A percentile compares a stretch with the other conserved stretches of the same genome.
These are phyloP conservation scores for Gymnopithys bicolor DNA, from an alignment of 2,797 vertebrate species.

Conservation along the genomic window DNA sequence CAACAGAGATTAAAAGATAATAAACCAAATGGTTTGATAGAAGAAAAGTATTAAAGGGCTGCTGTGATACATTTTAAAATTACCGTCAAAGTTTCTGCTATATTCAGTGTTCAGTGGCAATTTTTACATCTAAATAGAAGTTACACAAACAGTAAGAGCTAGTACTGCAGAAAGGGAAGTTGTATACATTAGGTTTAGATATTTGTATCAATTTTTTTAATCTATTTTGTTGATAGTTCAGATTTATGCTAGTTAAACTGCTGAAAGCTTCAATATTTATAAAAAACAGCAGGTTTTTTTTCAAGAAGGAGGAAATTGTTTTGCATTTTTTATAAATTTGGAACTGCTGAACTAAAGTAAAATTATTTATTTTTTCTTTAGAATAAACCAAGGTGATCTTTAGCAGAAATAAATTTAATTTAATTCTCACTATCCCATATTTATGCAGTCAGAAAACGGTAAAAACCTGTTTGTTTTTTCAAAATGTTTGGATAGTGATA, in stretches of 20 bases:
- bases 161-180: neutral
- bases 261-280: neutral
- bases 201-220: neutral
- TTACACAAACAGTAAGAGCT: neutral
- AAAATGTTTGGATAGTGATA: neutral
- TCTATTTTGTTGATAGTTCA: neutral
- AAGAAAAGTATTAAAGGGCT: neutral
- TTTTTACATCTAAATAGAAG: neutral
- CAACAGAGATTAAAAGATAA: neutral
- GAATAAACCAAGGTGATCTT: neutral
- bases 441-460: neutral
- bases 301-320: neutral
- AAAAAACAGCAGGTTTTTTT: neutral
- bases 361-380: neutral
- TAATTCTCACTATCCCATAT: neutral
- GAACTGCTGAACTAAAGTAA: neutral
- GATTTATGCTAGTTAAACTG: neutral
- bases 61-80: neutral
- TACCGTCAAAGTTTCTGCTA: neutral
- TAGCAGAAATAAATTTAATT: neutral
- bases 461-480: neutral
- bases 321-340: neutral
- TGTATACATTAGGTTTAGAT: neutral
- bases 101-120: neutral
- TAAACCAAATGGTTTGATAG: neutral